Evolutionary conservation across 2,888 invertebrate genomes (phyloP), one percentile per base, ranked within the genome.

Genomic region (Acronicta alni): DNA sequence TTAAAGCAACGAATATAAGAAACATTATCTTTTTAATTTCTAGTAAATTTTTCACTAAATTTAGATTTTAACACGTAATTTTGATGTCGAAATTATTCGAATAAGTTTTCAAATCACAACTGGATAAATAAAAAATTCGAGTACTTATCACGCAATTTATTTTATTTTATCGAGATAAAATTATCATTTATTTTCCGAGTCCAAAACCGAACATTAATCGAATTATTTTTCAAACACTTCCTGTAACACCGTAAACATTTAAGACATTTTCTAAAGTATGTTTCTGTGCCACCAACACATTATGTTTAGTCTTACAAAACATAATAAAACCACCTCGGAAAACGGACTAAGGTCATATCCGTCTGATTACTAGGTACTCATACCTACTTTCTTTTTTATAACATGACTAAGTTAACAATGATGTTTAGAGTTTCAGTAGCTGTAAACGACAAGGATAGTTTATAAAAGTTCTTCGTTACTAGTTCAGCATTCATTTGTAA

Each of bases 391-490:
- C 47, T 57, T 75, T 77, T 77, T 68, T 55, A 67, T 37, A 75
- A 72, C 67, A 77, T 35, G 4, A 20, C 6, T 12, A 4, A 0
- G 1, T 54, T 58, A 83, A 88, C 88, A 88, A 88, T 88, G 73
- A 64, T 87, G 87, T 87, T 86, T 81, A 74, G 72, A 67, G 54
- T 81, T 74, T 8, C n/a, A 7, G 7, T 37, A 41, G 39, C 42
- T 46, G 57, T 77, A 70, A 70, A 66, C 62, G 42, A 44, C 26
- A 30, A 20, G 44, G 7, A 41, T 73, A 73, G 77, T 79, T 86
- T 81, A 87, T 85, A 87, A 87, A 84, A 79, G 80, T 79, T 72
- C 51, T 20, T 12, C 14, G n/a, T 54, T 64, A 59, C 46, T 48
- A 32, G 51, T 46, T 32, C 15, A 48, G 39, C 32, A 45, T 30